Conservation (phyloP, 2,888 invertebrate genomes). For the Cloeon dipterum region DNA sequence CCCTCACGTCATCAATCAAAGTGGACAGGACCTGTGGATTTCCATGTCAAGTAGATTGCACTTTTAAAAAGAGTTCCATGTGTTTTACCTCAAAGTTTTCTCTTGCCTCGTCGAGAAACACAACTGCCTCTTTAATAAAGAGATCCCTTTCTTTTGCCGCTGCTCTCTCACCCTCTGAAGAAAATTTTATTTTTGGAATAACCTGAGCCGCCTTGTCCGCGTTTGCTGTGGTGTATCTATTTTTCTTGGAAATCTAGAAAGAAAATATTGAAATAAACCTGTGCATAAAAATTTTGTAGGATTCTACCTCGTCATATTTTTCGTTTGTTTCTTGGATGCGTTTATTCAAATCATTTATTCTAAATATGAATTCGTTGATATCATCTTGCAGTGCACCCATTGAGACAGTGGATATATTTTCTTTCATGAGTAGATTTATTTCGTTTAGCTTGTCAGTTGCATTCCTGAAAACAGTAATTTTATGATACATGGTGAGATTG, state of each 20-base stretch:
- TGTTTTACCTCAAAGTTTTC: constrained; percentile 9
- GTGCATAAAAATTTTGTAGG: no score
- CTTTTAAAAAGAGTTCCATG: not conserved
- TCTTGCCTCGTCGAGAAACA: constrained; percentile 10
- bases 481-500: no score
- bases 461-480: not conserved
- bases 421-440: not conserved
- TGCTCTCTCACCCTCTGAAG: no score
- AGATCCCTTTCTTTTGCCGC: no score
- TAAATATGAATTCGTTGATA: not conserved
- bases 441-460: not conserved
- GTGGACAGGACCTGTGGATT: constrained; percentile 3
- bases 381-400: not conserved
- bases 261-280: no score
- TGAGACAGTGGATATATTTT: not conserved
- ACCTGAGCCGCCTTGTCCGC: no score
- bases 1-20: not conserved
- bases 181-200: no score
- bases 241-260: no score
- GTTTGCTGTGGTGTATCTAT: no score
- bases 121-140: constrained; percentile 1
- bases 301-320: not conserved
- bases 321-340: not conserved
- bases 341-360: not conserved
- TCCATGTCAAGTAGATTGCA: constrained; percentile 4